Base-by-base conservation (phyloP, 2,888 invertebrate species). In the Yponomeuta plumbellus region DNA sequence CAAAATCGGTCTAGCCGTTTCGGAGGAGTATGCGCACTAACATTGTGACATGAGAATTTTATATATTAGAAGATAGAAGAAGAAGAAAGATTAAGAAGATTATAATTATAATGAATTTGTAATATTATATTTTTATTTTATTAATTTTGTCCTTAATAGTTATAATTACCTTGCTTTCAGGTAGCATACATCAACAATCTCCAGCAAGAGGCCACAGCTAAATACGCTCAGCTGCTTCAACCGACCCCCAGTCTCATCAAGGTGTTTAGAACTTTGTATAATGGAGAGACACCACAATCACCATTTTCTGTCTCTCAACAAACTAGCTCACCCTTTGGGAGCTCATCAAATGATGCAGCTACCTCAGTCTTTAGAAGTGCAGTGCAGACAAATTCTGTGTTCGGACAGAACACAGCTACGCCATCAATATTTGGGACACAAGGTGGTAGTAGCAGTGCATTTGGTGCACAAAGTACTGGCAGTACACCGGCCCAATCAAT, bases 351-450 rank as follows among this genome's bases (percentile, higher is more conserved):
- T 64, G 67, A 68, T 26, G 68, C 76, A 26, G 85, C 84, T 23
- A 75, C 85, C 40, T 85, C 86, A 11, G 69, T 89, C 67, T 89
- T 88, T 67, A 76, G 80, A 4, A 82, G 77, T 71, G 86, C 85
- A 10, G 74, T 76, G 3, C 85, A 84, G 68, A 77, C 72, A 59
- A 65, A 73, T 23, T 69, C 76, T 13, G 70, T 71, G 4, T 75
- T 77, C 61, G 72, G 71, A 17, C 78, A 73, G 67, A 74, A 65
- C 65, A 63, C 22, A 26, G 58, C 58, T 52, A 58, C 72, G 66
- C 73, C 71, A 3, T 73, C 78, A 11, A 70, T 67, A 70, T 75
- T 78, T 68, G 70, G 69, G 1, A 69, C 66, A 44, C 70, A 66
- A 34, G 67, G 67, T 65, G 67, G n/a, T 10, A 58, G 39, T 17